Conservation (phyloP, 2,797 vertebrate species). For the Poeciliopsis gracilis region DNA sequence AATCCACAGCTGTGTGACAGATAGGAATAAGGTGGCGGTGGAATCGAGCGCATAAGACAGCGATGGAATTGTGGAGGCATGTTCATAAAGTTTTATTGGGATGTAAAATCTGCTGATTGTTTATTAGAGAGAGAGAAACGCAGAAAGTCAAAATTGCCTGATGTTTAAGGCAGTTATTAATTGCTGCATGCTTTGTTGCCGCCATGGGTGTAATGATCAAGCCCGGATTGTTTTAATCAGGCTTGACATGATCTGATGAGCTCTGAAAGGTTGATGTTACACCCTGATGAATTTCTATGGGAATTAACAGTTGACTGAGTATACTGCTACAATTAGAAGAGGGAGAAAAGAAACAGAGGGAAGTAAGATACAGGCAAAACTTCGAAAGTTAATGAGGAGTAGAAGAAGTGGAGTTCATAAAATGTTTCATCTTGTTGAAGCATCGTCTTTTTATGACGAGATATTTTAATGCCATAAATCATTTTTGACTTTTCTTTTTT, state of each 20-base stretch:
- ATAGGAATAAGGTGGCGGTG: background rate
- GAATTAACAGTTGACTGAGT: slow-evolving; percentile 18
- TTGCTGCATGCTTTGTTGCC: slow-evolving; percentile 53
- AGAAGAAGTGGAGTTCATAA: background rate
- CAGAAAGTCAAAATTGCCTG: slow-evolving; percentile 44
- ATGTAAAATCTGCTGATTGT: slow-evolving; percentile 67
- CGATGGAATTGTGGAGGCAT: slow-evolving; percentile 18
- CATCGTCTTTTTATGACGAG: background rate
- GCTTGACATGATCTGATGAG: slow-evolving; percentile 56
- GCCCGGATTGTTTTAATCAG: slow-evolving; percentile 62
- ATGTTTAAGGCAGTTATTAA: slow-evolving; percentile 58
- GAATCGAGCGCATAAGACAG: slow-evolving; percentile 31
- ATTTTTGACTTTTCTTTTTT: background rate
- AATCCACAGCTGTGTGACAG: slow-evolving; percentile 13
- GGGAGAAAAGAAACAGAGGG: slow-evolving; percentile 11
- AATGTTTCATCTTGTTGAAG: background rate
- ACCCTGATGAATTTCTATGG: slow-evolving; percentile 22
- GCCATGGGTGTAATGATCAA: slow-evolving; percentile 59
- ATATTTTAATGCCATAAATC: background rate
- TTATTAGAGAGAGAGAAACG: slow-evolving; percentile 47
- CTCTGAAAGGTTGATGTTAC: slow-evolving; percentile 39
- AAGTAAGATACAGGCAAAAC: background rate
- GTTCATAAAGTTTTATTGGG: slow-evolving; percentile 63
- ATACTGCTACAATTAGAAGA: background rate
- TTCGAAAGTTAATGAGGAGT: background rate